Evolutionary conservation across 1,140 invertebrate genomes (phyloP).

Genomic region (Euschistus heros): DNA sequence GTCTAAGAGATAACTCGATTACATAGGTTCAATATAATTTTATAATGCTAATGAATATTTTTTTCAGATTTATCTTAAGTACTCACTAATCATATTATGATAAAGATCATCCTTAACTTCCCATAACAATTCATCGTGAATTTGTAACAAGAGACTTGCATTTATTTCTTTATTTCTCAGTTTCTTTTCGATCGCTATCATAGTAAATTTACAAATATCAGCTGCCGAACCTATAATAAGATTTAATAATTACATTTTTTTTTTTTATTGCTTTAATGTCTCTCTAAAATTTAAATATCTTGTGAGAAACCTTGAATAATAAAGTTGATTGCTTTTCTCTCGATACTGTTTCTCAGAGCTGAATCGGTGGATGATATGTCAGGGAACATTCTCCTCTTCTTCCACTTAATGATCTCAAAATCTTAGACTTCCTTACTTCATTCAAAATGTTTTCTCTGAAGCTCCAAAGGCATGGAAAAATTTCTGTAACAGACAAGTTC

Average conservation of each 20-base stretch:
- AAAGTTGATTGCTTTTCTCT: slow-evolving; percentile 48
- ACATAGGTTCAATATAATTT: too few species aligned
- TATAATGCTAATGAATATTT: too few species aligned
- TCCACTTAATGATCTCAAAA: slow-evolving; percentile 39
- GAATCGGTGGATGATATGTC: slow-evolving; percentile 36
- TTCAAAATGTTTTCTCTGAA: slow-evolving; percentile 39
- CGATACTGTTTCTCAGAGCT: slow-evolving; percentile 37
- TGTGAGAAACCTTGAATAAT: slow-evolving; percentile 42
- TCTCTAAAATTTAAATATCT: too few species aligned
- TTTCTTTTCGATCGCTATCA: slow-evolving; percentile 37
- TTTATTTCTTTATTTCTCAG: slow-evolving; percentile 28
- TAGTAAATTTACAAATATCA: slow-evolving; percentile 48
- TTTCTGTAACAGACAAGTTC: slow-evolving; percentile 34
- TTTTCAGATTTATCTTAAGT: background rate
- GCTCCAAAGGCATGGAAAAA: slow-evolving; percentile 40
- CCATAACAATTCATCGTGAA: slow-evolving; percentile 50
- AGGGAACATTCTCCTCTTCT: slow-evolving; percentile 38
- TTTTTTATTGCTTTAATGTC: too few species aligned
- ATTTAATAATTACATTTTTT: too few species aligned
- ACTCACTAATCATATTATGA: slow-evolving; percentile 32
- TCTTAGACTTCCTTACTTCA: slow-evolving; percentile 35
- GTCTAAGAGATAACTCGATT: too few species aligned
- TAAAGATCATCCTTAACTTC: slow-evolving; percentile 36
- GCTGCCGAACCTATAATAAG: slow-evolving; percentile 42
- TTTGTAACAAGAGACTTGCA: slow-evolving; percentile 41